phyloP scores from a whole-genome alignment of 2,888 invertebrate genomes.

The Hartigia nigra region DNA sequence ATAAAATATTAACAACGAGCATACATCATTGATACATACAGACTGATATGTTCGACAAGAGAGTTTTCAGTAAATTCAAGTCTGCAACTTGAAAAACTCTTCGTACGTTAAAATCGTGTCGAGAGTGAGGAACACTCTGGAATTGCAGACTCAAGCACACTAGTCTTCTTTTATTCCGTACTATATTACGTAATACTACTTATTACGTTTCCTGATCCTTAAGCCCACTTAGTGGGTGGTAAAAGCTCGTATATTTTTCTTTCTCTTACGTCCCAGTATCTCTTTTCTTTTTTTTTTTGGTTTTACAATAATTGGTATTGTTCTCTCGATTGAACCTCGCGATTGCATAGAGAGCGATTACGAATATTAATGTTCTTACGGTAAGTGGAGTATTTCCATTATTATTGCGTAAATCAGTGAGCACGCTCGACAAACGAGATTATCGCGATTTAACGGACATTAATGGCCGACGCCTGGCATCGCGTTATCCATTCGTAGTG shows the following conservation, averaged over 20 bases:
- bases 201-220: not conserved
- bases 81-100: not conserved
- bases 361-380: slow-evolving; percentile 3
- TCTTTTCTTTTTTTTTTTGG: slow-evolving; percentile 13
- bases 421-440: slow-evolving; percentile 23
- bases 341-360: slow-evolving; percentile 3
- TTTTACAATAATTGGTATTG: slow-evolving; percentile 22
- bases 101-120: not conserved
- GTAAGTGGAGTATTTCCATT: slow-evolving; percentile 13
- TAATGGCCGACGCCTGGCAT: not conserved
- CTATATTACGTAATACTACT: not conserved
- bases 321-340: slow-evolving; percentile 3
- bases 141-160: not conserved
- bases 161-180: not conserved
- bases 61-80: not conserved
- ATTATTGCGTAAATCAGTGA: slow-evolving; percentile 50
- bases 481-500: not conserved
- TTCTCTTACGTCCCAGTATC: not conserved
- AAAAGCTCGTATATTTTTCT: slow-evolving; percentile 3
- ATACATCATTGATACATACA: not conserved
- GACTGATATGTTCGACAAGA: not conserved
- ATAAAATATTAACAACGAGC: not conserved
- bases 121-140: not conserved
- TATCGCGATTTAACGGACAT: not conserved
- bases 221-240: slow-evolving; percentile 1